Base-by-base conservation (phyloP, 2,888 invertebrate genomes). In the Alcis repandata region DNA sequence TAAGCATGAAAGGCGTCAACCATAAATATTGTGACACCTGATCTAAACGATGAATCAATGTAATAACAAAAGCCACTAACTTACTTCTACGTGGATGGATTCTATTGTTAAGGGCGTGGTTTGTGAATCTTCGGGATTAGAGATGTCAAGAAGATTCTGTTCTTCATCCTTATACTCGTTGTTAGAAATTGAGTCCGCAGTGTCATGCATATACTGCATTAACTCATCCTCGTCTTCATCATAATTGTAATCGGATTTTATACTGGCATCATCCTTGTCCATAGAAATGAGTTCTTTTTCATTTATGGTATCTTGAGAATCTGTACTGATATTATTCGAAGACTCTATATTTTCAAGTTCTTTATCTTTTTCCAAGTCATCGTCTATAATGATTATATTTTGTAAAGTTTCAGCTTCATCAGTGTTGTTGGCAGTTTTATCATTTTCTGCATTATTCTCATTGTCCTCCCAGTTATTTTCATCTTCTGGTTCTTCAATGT, bases 221-320 rank as follows among this genome's bases (percentile, higher is more conserved):
- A 38, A 40, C 1, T 63, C 63, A 45, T 40, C 40, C 3, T 61
- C 52, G 15, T 63, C 63, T 38, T 40, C 40, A 3, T 61, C 52
- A 19, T 45, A 52, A 40, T 43, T 45, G 8, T 27, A 22, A 15
- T 22, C 40, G 6, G 36, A 52, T 27, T 38, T 52, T 19, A 45
- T 7, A 11, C 51, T 17, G 17, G 52, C 13, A 51, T 22, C 11
- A 10, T 15, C 33, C 9, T 10, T 45, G 9, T 52, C 38, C 8
- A 15, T 17, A 9, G 52, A 52, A 13, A 48, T n/a, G 17, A 17
- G n/a, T 38, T 15, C 15, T 13, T 1, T 32, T 17, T 9, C 27
- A 38, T 38, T 27, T 32, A 13, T 43, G 22, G 17, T 45, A 15
- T 49, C 48, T 11, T 56, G 41, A 27, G 41, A 49, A 15, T 49